phyloP scores from a whole-genome alignment of 2,113 vertebrate genomes.

The Megaceryle maxima region DNA sequence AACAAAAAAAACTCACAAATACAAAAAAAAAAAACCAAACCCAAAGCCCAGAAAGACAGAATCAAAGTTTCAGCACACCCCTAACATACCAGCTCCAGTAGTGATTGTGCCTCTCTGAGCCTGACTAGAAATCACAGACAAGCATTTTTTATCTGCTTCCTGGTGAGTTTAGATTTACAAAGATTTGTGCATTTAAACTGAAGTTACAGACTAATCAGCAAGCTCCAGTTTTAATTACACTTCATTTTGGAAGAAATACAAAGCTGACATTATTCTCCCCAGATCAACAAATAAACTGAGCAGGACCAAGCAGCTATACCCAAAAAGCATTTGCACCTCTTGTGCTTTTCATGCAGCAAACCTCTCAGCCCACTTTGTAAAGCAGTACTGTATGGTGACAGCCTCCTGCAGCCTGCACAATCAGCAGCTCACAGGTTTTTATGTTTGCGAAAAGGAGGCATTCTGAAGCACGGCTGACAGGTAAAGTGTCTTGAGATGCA shows the following conservation, averaged over 20 bases:
- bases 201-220: conserved; percentile 5
- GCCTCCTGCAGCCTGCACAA: not conserved
- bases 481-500: not conserved
- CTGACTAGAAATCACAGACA: not conserved
- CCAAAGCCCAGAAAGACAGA: not conserved
- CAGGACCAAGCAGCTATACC: not conserved
- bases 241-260: conserved; percentile 5
- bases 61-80: not conserved
- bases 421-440: not conserved
- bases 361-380: not conserved
- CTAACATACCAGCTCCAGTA: not conserved
- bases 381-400: not conserved
- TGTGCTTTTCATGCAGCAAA: not conserved
- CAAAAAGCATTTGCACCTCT: not conserved
- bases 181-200: not conserved
- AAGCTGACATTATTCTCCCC: conserved; percentile 5
- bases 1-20: not conserved
- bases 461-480: not conserved
- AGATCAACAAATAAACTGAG: not conserved
- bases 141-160: conserved; percentile 30
- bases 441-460: not conserved
- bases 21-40: not conserved
- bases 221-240: conserved; percentile 38
- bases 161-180: conserved; percentile 35
- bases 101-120: not conserved